These are phyloP conservation scores for Sipha maydis DNA, from an alignment of 2,888 invertebrate species.

Conservation along the genomic window DNA sequence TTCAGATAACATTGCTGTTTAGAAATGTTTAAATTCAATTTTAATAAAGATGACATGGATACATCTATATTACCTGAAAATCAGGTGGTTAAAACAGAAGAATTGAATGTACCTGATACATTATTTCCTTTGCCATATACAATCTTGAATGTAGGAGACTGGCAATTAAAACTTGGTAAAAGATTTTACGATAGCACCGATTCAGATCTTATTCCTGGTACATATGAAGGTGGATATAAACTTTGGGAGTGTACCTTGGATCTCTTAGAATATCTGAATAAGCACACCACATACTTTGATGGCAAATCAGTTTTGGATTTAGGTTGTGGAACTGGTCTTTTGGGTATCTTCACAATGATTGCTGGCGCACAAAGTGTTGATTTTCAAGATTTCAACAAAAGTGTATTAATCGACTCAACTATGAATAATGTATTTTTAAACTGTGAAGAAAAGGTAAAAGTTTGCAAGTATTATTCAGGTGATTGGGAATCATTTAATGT, in stretches of 20 bases:
- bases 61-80: neutral
- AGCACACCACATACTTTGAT: constrained; percentile 68
- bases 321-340: constrained; percentile 91
- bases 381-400: constrained; percentile 94
- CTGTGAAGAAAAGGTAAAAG: constrained; percentile 68
- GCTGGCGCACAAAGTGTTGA: constrained; percentile 76
- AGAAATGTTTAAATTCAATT: constrained; percentile 45
- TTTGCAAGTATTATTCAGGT: constrained; percentile 73
- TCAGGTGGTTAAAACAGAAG: constrained; percentile 36
- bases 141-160: neutral
- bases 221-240: constrained; percentile 94
- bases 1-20: constrained; percentile 39
- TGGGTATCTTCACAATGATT: constrained; percentile 82
- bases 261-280: constrained; percentile 75
- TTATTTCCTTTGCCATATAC: neutral
- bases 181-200: constrained; percentile 68
- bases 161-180: neutral
- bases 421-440: constrained; percentile 83
- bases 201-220: constrained; percentile 79
- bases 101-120: neutral
- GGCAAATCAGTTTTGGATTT: constrained; percentile 80
- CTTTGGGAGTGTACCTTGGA: constrained; percentile 95
- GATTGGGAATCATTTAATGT: constrained; percentile 77
- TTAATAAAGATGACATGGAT: neutral
- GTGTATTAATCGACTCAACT: constrained; percentile 83